Evolutionary conservation across 2,113 vertebrate genomes (phyloP), one percentile per base, ranked within the genome.

Genomic region (Rhipidura dahli): DNA sequence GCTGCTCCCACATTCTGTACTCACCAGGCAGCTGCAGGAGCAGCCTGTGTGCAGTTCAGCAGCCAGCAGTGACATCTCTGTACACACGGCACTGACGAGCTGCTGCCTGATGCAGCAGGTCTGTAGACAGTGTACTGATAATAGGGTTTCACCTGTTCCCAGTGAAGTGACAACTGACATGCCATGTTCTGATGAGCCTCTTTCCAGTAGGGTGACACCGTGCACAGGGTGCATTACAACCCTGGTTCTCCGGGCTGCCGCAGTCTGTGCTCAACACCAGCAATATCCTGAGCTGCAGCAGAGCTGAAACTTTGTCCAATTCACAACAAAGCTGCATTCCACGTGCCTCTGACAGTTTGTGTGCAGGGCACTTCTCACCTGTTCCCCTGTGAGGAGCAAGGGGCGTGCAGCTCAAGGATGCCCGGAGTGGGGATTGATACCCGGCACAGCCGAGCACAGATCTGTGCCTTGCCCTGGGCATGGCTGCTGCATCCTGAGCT

Each of bases 111-210:
- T 92, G 93, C 93, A 83, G 72, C 30, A 2, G 78, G 90, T 83
- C 73, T 77, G 87, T 59, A 87, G 94, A 83, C 70, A 33, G 26
- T 42, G 68, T 80, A 65, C 92, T 77, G 90, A 93, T 96, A 97
- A 96, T 90, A 91, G 92, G 96, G 94, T 95, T 96, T 95, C 93
- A 79, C 93, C 94, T 89, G 76, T 73, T 96, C 84, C 73, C 71
- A n/a, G 83, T n/a, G 77, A 96, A 92, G 96, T 93, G 96, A 96
- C 95, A 96, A 95, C 73, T 93, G 95, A 96, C 79, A 75, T 39
- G 93, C 94, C 87, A 11, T 94, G 87, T 95, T 96, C 87, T 63
- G 93, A 92, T 88, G 92, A 96, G 61, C 77, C 93, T 79, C 78
- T 92, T 92, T 92, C 90, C 93, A 95, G 86, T 59, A 71, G 93